Evolutionary conservation across 2,113 vertebrate genomes (phyloP), one percentile per base, ranked within the genome.

Genomic region (Pachycephala philippinensis): DNA sequence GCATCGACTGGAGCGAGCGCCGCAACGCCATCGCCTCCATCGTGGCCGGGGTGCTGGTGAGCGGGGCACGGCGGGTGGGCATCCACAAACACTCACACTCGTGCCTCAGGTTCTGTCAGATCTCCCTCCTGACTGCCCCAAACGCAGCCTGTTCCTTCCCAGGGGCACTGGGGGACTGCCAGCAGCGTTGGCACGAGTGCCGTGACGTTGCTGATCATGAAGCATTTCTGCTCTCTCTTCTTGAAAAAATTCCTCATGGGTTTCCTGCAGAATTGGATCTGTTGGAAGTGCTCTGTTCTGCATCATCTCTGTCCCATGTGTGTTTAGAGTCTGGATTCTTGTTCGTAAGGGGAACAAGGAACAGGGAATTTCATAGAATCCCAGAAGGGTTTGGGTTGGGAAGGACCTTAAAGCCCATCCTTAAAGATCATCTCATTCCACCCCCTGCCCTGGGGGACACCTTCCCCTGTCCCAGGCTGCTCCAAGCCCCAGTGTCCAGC

Each of bases 1-100:
- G 99, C 66, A 96, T 99, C 23, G 99, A 99, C 96, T 99, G 99
- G 99, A 98, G 98, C 10, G 99, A 99, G 97, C 98, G 98, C 92
- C 98, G 99, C 93, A 99, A 99, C 11, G 92, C 98, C 0, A 88
- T 99, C 24, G 99, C 99, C 44, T 99, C 99, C 3, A 75, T 99
- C 14, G 98, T 98, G 6, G 98, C 99, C 1, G 99, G 99, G 23
- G 89, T 99, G 53, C 52, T 99, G 98, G 99, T 99, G 77, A 89
- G 86, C 40, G 4, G 70, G 69, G 39, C 22, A 11, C 21, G 1
- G 6, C 4, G 37, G 49, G 52, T 37, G 56, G 44, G 21, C 2
- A 4, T 1, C 16, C 59, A 40, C 23, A 13, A 0, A 5, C 18
- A 2, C 3, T 8, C 28, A 19, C 50, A 8, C 28, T 11, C 15